Percentiles rank a stretch among this genome's conserved stretches.
Evolutionary conservation across 2,888 invertebrate genomes (phyloP).

Genomic region (Drosophila gaucha): DNA sequence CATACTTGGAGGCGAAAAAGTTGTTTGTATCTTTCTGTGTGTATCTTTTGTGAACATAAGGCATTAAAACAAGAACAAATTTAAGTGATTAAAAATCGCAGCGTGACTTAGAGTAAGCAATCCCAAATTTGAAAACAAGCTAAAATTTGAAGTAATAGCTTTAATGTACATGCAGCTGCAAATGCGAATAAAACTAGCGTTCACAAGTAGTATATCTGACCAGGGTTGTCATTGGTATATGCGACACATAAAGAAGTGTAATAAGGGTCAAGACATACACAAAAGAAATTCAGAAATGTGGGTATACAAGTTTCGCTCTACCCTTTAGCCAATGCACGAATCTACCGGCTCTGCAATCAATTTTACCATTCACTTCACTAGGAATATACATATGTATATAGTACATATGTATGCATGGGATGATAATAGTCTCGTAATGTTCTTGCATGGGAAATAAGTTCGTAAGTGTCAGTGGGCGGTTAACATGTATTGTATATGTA

Average conservation of each 20-base stretch:
- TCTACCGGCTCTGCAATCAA: slow-evolving; percentile 63
- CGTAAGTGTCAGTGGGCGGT: slow-evolving; percentile 14
- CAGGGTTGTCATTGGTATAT: slow-evolving; percentile 52
- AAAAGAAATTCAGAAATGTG: slow-evolving; percentile 37
- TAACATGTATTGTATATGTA: slow-evolving; percentile 1
- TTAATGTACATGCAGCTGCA: slow-evolving; percentile 37
- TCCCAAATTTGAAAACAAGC: no score
- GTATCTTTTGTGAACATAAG: no score
- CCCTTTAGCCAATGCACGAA: neutral
- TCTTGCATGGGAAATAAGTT: slow-evolving; percentile 34
- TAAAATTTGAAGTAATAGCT: neutral
- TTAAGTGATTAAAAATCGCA: no score
- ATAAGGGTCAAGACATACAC: slow-evolving; percentile 54
- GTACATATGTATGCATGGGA: slow-evolving; percentile 1
- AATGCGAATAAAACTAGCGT: slow-evolving; percentile 56
- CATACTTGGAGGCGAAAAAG: no score
- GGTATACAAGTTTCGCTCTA: slow-evolving; percentile 19
- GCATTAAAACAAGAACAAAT: no score
- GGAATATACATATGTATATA: neutral
- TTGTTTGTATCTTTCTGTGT: no score
- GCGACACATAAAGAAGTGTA: slow-evolving; percentile 33
- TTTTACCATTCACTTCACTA: slow-evolving; percentile 15
- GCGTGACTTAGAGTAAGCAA: no score
- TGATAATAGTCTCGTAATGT: slow-evolving; percentile 45
- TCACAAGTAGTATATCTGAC: slow-evolving; percentile 54